These are phyloP conservation scores for Xanthorhoe designata DNA, from an alignment of 2,888 invertebrate species.

Conservation along the genomic window DNA sequence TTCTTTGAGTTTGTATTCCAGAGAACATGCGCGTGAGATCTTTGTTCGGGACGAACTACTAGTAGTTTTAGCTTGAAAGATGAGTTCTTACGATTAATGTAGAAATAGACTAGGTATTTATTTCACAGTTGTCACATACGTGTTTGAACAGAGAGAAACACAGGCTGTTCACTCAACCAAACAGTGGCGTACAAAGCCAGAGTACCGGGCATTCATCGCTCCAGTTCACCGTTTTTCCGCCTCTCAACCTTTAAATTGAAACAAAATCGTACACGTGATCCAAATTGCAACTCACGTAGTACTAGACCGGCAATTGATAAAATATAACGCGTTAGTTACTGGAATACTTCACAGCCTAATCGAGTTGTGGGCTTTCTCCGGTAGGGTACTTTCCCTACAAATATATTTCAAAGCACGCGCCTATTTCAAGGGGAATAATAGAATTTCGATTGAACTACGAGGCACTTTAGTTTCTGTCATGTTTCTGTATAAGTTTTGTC, in stretches of 20 bases:
- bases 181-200: conserved; percentile 71
- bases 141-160: conserved; percentile 48
- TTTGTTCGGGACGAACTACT: conserved; percentile 17
- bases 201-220: conserved; percentile 67
- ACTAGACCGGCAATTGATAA: conserved; percentile 13
- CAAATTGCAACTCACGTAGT: conserved; percentile 52
- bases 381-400: neutral
- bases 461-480: conserved; percentile 31
- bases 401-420: conserved; percentile 2
- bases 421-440: conserved; percentile 25
- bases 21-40: too few relatives aligned
- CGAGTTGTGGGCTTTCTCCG: neutral
- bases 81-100: conserved; percentile 40
- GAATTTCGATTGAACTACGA: conserved; percentile 34
- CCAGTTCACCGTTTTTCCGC: conserved; percentile 70
- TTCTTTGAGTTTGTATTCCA: too few relatives aligned
- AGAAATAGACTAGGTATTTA: conserved; percentile 55
- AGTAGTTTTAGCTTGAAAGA: conserved; percentile 25
- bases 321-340: conserved; percentile 5
- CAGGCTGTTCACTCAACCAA: conserved; percentile 66
- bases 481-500: conserved; percentile 42
- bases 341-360: neutral
- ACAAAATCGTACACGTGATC: conserved; percentile 66
- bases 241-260: conserved; percentile 75
- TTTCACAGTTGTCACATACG: conserved; percentile 52